These are phyloP conservation scores for Cryptophagus acutangulus DNA, from an alignment of 2,888 invertebrate species.

Conservation along the genomic window DNA sequence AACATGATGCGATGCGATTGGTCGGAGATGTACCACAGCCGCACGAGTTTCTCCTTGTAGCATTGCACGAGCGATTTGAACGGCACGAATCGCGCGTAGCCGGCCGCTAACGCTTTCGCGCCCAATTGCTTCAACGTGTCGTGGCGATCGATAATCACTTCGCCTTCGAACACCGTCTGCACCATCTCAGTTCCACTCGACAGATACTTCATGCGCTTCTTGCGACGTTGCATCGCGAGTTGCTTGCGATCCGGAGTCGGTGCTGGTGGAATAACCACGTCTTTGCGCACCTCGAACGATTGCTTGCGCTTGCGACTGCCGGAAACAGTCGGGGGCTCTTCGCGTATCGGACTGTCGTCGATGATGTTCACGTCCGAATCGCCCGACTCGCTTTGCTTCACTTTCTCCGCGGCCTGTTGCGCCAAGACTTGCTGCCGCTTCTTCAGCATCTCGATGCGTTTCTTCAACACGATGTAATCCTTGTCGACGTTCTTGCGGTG, in stretches of 20 bases:
- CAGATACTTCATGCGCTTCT: not conserved
- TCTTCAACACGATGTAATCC: no score
- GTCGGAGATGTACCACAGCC: slow-evolving; percentile 32
- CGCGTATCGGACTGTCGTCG: no score
- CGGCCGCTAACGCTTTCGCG: slow-evolving; percentile 21
- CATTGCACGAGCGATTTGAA: slow-evolving; percentile 33
- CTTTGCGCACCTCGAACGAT: slow-evolving; percentile 2
- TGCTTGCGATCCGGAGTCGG: no score
- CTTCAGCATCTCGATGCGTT: no score
- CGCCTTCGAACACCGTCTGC: slow-evolving; percentile 27
- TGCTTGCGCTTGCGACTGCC: slow-evolving; percentile 28
- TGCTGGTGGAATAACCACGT: not conserved
- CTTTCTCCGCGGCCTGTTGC: no score
- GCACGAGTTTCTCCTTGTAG: slow-evolving; percentile 27
- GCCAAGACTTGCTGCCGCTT: no score
- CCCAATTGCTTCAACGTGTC: slow-evolving; percentile 28
- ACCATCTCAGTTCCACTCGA: not conserved
- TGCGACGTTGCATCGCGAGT: slow-evolving; percentile 1
- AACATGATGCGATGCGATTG: slow-evolving; percentile 27
- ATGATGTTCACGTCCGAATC: not conserved
- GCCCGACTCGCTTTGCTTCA: no score
- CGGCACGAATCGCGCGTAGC: slow-evolving; percentile 33
- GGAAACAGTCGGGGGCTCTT: no score
- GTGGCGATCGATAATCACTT: slow-evolving; percentile 24
- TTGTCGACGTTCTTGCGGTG: no score